phyloP scores from a whole-genome alignment of 2,797 vertebrate species.

The Thunnus albacares region DNA sequence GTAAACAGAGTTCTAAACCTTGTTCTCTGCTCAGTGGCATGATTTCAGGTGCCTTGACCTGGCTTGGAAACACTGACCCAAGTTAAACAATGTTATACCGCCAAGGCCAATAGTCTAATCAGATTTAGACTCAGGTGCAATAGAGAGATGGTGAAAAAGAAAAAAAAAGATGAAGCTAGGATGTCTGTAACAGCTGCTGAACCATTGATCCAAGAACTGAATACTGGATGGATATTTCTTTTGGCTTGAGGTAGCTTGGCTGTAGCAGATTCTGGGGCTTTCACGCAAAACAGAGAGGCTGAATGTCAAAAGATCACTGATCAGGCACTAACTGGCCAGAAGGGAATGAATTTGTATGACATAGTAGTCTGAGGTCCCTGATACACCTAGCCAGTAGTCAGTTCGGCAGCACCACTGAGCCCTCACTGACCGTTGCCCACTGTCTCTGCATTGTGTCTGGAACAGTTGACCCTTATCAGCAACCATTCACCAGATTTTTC shows the following conservation, averaged over 20 bases:
- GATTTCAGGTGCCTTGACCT: conserved; percentile 37
- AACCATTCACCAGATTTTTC: conserved; percentile 11
- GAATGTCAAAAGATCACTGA: conserved; percentile 17
- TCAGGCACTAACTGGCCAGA: conserved; percentile 18
- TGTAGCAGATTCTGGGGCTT: conserved; percentile 5
- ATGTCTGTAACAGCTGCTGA: conserved; percentile 32
- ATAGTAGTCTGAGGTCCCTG: background rate
- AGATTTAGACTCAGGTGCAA: conserved; percentile 18
- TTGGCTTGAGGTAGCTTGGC: conserved; percentile 5
- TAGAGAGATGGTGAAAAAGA: background rate
- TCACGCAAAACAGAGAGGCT: background rate
- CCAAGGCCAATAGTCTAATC: conserved; percentile 4
- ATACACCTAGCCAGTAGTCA: background rate
- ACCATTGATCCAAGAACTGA: conserved; percentile 13
- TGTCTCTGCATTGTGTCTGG: background rate
- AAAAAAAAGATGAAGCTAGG: conserved; percentile 20
- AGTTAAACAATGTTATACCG: conserved; percentile 53
- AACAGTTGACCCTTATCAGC: background rate
- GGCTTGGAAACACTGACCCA: conserved; percentile 50
- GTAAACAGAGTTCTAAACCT: conserved; percentile 10
- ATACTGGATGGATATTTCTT: conserved; percentile 34
- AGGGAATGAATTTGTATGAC: conserved; percentile 2
- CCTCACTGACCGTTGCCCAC: background rate
- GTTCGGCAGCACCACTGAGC: background rate
- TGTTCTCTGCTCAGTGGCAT: conserved; percentile 36